Percentiles rank a stretch among this genome's conserved stretches.
phyloP scores from a whole-genome alignment of 2,888 invertebrate genomes.

The Cantharis lateralis region DNA sequence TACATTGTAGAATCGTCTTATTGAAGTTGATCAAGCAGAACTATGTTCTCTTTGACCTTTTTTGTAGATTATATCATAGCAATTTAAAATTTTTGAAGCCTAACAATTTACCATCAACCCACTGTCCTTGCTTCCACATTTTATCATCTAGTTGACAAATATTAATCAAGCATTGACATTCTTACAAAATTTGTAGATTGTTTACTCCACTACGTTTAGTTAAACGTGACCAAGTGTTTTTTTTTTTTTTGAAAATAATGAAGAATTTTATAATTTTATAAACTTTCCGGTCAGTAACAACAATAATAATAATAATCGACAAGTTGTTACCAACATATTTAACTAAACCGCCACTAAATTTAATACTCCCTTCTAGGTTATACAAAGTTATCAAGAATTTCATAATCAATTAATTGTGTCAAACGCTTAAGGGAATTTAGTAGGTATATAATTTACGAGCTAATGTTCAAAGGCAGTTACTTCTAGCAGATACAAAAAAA shows the following conservation, averaged over 20 bases:
- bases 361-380: background rate
- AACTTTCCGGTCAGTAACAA: background rate
- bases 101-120: background rate
- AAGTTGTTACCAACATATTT: background rate
- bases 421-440: background rate
- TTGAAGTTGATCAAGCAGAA: too few relatives aligned
- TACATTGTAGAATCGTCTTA: too few relatives aligned
- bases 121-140: background rate
- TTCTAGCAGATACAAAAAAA: background rate
- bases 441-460: background rate
- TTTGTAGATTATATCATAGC: too few relatives aligned
- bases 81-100: too few relatives aligned
- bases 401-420: background rate
- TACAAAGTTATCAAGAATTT: background rate
- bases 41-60: too few relatives aligned
- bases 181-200: too few relatives aligned
- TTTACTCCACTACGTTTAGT: too few relatives aligned
- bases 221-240: too few relatives aligned
- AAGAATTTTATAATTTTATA: too few relatives aligned
- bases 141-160: background rate
- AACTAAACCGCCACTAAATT: background rate
- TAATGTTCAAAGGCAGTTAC: background rate
- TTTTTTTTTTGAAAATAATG: too few relatives aligned
- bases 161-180: background rate
- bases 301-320: background rate